Percentiles rank a stretch among this genome's conserved stretches.
phyloP scores from a whole-genome alignment of 2,888 invertebrate genomes.

The Cyclophora albipunctata region DNA sequence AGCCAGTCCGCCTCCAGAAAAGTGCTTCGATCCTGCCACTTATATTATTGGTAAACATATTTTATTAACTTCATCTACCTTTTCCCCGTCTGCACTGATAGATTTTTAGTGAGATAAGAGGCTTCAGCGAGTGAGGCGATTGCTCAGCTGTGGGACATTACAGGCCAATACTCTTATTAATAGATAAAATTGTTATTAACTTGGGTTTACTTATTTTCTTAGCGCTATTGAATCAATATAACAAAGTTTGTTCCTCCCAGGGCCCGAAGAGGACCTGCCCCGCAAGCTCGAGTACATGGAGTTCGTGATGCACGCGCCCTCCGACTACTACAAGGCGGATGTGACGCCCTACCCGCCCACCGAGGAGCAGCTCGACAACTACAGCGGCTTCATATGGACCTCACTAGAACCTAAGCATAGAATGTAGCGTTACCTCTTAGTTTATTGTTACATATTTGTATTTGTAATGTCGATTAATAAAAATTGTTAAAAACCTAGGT shows the following conservation, averaged over 20 bases:
- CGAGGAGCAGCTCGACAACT: slow-evolving; percentile 59
- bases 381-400: slow-evolving; percentile 80
- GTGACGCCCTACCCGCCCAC: slow-evolving; percentile 83
- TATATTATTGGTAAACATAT: slow-evolving; percentile 85
- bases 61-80: not conserved
- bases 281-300: slow-evolving; percentile 90
- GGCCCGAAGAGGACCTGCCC: slow-evolving; percentile 93
- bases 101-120: too few species aligned
- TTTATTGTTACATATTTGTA: too few species aligned
- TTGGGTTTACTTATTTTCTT: not conserved
- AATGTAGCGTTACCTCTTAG: slow-evolving; percentile 21
- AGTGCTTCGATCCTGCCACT: slow-evolving; percentile 90
- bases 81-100: too few species aligned
- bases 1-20: slow-evolving; percentile 84
- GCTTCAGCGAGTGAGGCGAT: too few species aligned
- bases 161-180: not conserved
- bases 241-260: slow-evolving; percentile 43
- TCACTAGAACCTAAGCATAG: slow-evolving; percentile 68
- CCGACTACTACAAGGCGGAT: slow-evolving; percentile 88
- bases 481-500: not conserved
- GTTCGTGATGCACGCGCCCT: slow-evolving; percentile 95
- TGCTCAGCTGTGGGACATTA: not conserved
- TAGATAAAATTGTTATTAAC: slow-evolving; percentile 6
- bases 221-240: too few species aligned
- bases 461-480: slow-evolving; percentile 6